Conservation (phyloP, 2,888 invertebrate genomes). For the Cylloceria caligata region DNA sequence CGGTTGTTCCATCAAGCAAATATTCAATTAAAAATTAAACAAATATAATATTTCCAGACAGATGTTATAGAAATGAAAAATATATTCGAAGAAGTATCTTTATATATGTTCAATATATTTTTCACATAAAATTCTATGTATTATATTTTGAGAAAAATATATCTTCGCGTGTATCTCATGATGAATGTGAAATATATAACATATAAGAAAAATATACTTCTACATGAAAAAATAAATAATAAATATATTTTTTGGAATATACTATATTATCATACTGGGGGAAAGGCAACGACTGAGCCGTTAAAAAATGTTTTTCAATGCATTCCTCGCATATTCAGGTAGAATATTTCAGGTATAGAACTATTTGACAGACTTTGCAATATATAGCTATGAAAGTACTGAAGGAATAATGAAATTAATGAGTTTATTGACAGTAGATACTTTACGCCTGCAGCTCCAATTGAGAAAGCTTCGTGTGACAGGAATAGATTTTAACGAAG, state of each 20-base stretch:
- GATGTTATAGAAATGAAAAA: background rate
- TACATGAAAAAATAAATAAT: no score
- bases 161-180: no score
- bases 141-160: background rate
- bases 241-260: no score
- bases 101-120: no score
- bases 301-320: background rate
- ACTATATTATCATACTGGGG: no score
- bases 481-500: slow-evolving; percentile 16
- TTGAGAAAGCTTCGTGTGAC: background rate
- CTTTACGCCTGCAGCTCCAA: background rate
- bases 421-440: slow-evolving; percentile 1
- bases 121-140: background rate
- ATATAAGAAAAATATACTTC: no score
- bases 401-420: slow-evolving; percentile 15
- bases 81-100: background rate
- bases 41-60: background rate
- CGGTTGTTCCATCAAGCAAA: background rate
- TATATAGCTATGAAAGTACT: background rate
- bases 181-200: no score
- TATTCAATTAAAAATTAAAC: background rate
- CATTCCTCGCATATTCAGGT: no score
- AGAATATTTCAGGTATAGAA: no score
- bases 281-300: background rate
- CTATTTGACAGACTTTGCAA: no score